Percentiles rank a stretch among this genome's conserved stretches.
Evolutionary conservation across 2,113 vertebrate species (phyloP).

Genomic region (Albula glossodonta): DNA sequence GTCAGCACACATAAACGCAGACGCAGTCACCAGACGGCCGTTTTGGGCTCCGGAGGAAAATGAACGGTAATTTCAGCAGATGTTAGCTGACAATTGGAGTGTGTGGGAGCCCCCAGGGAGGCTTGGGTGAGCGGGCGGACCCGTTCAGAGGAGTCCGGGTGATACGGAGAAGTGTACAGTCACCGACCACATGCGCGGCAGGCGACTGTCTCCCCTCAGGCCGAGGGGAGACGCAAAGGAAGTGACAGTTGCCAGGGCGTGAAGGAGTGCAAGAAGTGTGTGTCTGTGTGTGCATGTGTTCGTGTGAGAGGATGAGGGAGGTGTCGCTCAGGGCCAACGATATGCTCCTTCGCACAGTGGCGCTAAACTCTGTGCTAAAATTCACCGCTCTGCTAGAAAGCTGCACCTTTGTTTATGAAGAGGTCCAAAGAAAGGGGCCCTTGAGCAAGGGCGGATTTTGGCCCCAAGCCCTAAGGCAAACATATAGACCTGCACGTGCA

Average conservation of each 20-base stretch:
- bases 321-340: background rate
- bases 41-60: background rate
- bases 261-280: background rate
- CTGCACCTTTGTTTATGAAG: background rate
- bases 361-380: background rate
- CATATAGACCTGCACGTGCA: background rate
- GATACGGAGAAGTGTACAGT: conserved; percentile 26
- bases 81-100: conserved; percentile 45
- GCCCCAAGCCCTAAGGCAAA: background rate
- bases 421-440: background rate
- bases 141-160: background rate
- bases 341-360: background rate
- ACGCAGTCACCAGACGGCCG: conserved; percentile 16
- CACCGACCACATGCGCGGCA: conserved; percentile 23
- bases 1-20: conserved; percentile 42
- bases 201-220: conserved; percentile 1
- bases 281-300: conserved; percentile 8
- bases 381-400: background rate
- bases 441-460: background rate
- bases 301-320: background rate
- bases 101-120: conserved; percentile 32
- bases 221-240: conserved; percentile 26
- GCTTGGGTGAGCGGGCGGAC: conserved; percentile 22
- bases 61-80: conserved; percentile 41
- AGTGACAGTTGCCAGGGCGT: conserved; percentile 27